A percentile compares a stretch with the other conserved stretches of the same genome.
These are phyloP conservation scores for Lophotis ruficrista DNA, from an alignment of 2,113 vertebrate genomes.

Conservation along the genomic window DNA sequence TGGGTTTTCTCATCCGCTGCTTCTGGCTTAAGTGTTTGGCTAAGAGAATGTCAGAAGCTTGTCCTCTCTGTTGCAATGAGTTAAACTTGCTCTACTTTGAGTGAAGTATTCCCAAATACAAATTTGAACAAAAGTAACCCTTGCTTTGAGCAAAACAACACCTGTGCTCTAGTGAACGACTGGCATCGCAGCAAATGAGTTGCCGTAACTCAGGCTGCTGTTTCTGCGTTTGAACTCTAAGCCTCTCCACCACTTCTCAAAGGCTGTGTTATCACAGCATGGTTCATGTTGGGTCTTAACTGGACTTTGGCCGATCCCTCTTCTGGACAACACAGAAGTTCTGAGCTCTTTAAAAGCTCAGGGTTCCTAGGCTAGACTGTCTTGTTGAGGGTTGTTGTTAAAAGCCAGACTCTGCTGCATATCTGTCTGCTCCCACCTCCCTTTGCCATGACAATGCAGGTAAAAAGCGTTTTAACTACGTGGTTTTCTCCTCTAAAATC, in stretches of 20 bases:
- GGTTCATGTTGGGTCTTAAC: background rate
- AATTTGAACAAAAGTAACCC: background rate
- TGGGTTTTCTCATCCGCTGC: background rate
- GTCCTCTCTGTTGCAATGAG: background rate
- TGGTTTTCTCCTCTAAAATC: background rate
- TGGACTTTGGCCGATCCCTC: background rate
- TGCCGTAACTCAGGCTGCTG: background rate
- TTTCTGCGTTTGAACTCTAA: background rate
- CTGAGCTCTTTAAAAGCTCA: background rate
- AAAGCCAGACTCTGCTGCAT: background rate
- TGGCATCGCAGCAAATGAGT: background rate
- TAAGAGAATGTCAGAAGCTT: background rate
- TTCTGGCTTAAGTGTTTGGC: background rate
- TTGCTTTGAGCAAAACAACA: background rate
- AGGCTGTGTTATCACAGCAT: background rate
- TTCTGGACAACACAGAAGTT: background rate
- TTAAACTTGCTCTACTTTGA: background rate
- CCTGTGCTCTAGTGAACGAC: rapidly evolving
- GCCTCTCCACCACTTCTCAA: background rate
- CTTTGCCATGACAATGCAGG: background rate
- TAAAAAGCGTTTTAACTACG: background rate
- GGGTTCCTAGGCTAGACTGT: background rate
- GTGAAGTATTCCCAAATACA: background rate
- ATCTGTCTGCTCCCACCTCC: background rate
- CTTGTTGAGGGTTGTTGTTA: background rate